Evolutionary conservation across 2,113 vertebrate species (phyloP), one percentile per base, ranked within the genome.

Genomic region (Pseudonaja textilis): DNA sequence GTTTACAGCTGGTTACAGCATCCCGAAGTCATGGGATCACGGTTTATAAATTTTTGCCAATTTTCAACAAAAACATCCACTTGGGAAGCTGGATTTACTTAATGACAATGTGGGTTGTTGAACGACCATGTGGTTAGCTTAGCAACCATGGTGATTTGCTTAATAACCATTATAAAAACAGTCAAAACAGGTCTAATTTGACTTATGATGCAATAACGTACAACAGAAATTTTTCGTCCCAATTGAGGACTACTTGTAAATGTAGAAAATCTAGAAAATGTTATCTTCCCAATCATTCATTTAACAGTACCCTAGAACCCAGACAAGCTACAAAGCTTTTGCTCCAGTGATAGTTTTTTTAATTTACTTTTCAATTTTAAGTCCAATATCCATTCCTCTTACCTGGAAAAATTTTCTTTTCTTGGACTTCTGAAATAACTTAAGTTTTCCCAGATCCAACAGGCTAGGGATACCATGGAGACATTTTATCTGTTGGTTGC

Each of bases 361-460:
- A 57, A 29, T 59, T 91, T 59, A 61, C 16, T 47, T 57, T n/a
- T 54, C 20, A 91, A 54, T 88, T 29, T 91, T 74, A 23, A 69
- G 26, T 56, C 56, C 57, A 25, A 59, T 26, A 90, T 54, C 34
- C 25, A 91, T 23, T 50, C 74, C 4, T 20, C 34, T 89, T 55
- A 92, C 16, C 34, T 69, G 34, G 34, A 39, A 10, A 45, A 29
- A 59, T 29, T 3, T 4, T 64, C 6, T 23, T 42, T 90, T 61
- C 86, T 64, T 86, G 39, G 2, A 9, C 25, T 85, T 52, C 20
- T 50, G 18, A 89, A 45, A 39, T 87, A 50, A 74, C 34, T 9
- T 69, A 18, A 59, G 25, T 87, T 89, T 89, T 74, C 74, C 26
- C 11, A 25, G 50, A 29, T 90, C 91, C 87, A 93, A 74, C 90